Evolutionary conservation across 2,888 invertebrate genomes (phyloP), one percentile per base, ranked within the genome.

Genomic region (Heliothis peltigera): DNA sequence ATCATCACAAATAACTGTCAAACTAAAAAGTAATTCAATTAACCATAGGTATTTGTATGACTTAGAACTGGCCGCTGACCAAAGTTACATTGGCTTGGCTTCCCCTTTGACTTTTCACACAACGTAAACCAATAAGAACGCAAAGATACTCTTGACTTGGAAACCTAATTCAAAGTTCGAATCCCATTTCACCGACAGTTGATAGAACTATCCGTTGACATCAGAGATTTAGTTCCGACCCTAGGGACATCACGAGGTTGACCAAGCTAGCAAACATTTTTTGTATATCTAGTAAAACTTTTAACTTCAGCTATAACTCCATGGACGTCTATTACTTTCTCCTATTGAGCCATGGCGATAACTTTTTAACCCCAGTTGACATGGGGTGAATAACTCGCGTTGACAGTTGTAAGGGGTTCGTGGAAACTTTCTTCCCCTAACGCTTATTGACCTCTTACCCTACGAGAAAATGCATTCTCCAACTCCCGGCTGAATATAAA

Each of bases 321-420:
- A 84, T 86, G 82, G 84, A 85, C 85, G 82, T 89, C 89, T 92
- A 91, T 92, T 90, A 86, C 90, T 88, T 91, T 87, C 87, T 89
- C 83, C 86, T 84, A 87, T 88, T 87, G 87, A 89, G 85, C 79
- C 82, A 73, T 67, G 84, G 84, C 88, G 89, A 91, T 91, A 91
- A 91, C 90, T 91, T 91, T 88, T 91, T 89, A 91, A 92, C 92
- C 91, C 91, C 86, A 85, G 88, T 88, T 89, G 92, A 91, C 87
- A 86, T 87, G 84, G 91, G 91, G 91, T 90, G 91, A 91, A 91
- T 90, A 91, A 91, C 90, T 89, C 84, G 83, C 84, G 88, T 86
- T 92, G 93, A 92, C 92, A 92, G 89, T 91, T 89, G 84, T 87
- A 86, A 91, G 89, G 88, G 89, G 88, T 85, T 85, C 84, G 80